phyloP scores from a whole-genome alignment of 1,140 invertebrate species.

The Plutomurus gul region DNA sequence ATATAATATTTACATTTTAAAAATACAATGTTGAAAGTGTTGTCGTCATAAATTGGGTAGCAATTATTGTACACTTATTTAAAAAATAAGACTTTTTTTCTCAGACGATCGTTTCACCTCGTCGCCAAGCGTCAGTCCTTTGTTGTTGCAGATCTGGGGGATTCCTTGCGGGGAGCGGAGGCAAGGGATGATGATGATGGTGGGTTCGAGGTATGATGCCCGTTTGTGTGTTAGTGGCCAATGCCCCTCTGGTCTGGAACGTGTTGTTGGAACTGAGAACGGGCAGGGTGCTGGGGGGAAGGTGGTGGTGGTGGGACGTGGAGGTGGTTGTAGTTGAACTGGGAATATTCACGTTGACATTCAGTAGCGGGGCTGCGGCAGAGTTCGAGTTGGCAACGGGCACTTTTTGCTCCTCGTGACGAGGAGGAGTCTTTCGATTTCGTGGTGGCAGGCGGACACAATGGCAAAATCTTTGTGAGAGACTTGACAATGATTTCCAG shows the following conservation, averaged over 20 bases:
- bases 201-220: slow-evolving; percentile 27
- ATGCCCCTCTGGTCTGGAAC: slow-evolving; percentile 23
- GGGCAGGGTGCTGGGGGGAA: slow-evolving; percentile 19
- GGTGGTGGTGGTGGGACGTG: background rate
- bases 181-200: slow-evolving; percentile 39
- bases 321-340: background rate
- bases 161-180: slow-evolving; percentile 44
- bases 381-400: background rate
- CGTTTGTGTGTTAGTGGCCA: background rate
- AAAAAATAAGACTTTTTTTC: background rate
- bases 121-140: slow-evolving; percentile 47
- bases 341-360: background rate
- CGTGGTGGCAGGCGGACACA: slow-evolving; percentile 26
- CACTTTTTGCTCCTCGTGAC: background rate
- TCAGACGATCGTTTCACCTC: slow-evolving; percentile 51
- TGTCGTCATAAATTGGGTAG: too few relatives aligned
- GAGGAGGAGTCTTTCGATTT: background rate
- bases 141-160: slow-evolving; percentile 6
- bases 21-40: too few relatives aligned
- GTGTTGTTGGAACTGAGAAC: slow-evolving; percentile 40
- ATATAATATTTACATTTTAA: background rate
- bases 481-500: slow-evolving; percentile 42
- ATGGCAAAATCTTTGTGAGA: slow-evolving; percentile 22
- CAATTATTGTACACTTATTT: background rate
- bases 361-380: background rate